phyloP scores from a whole-genome alignment of 2,113 vertebrate genomes.

The Hiodon tergisus region DNA sequence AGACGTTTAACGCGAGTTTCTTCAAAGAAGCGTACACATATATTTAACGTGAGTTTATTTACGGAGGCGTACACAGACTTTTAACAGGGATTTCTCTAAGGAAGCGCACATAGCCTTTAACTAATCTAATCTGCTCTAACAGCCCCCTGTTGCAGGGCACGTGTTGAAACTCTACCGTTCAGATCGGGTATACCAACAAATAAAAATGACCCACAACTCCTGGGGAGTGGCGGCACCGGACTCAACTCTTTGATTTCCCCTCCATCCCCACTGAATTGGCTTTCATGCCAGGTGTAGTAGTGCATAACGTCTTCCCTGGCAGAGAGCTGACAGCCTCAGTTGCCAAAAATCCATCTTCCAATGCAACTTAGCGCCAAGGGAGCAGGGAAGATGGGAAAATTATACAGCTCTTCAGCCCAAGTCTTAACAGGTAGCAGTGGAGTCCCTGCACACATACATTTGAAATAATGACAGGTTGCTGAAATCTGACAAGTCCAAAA shows the following conservation, averaged over 20 bases:
- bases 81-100: no score
- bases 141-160: no score
- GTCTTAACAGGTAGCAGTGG: slow-evolving; percentile 60
- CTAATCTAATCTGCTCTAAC: no score
- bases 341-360: slow-evolving; percentile 65
- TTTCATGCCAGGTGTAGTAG: slow-evolving; percentile 60
- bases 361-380: slow-evolving; percentile 61
- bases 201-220: no score
- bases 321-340: slow-evolving; percentile 58
- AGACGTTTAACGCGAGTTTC: no score
- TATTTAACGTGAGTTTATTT: no score
- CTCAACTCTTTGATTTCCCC: slow-evolving; percentile 55
- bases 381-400: slow-evolving; percentile 60
- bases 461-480: slow-evolving; percentile 65
- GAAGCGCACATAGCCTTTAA: no score
- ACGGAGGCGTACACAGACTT: no score
- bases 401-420: slow-evolving; percentile 61
- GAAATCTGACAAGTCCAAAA: slow-evolving; percentile 64
- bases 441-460: slow-evolving; percentile 45
- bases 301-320: slow-evolving; percentile 57
- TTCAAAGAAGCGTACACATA: no score
- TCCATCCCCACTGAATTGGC: slow-evolving; percentile 59
- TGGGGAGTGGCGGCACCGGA: slow-evolving; percentile 58
- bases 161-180: no score
- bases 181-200: no score